Percentiles rank a stretch among this genome's conserved stretches.
Evolutionary conservation across 1,140 invertebrate species (phyloP).

Genomic region (Anastrepha ludens): DNA sequence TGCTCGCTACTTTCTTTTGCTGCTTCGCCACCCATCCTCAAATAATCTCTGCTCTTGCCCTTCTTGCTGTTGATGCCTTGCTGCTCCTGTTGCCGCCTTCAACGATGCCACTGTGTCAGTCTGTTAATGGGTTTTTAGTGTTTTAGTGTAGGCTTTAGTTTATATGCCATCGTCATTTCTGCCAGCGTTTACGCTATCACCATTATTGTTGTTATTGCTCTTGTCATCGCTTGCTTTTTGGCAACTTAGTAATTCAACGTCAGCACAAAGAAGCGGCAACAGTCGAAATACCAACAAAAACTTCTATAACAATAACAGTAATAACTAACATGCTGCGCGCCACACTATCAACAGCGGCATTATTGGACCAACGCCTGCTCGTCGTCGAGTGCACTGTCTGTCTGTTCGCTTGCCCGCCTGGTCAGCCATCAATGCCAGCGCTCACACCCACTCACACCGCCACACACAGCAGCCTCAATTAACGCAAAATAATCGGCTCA

Average conservation of each 20-base stretch:
- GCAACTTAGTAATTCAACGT: slow-evolving; percentile 19
- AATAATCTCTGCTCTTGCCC: no score
- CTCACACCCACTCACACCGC: background rate
- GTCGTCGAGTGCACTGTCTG: background rate
- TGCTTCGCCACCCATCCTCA: background rate
- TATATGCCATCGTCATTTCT: slow-evolving; percentile 33
- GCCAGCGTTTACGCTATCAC: background rate
- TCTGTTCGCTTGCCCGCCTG: background rate
- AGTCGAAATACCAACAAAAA: background rate
- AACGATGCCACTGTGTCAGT: slow-evolving; percentile 35
- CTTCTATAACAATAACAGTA: background rate
- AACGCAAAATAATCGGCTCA: slow-evolving; percentile 29
- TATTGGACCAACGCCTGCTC: background rate
- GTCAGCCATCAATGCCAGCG: background rate
- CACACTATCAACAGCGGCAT: background rate
- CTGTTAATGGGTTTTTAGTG: slow-evolving; percentile 52
- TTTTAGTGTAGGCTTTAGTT: slow-evolving; percentile 43
- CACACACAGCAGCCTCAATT: background rate
- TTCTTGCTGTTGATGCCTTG: background rate
- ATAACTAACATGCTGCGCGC: background rate
- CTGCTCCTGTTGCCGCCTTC: background rate
- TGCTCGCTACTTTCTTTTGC: background rate
- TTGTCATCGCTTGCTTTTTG: slow-evolving; percentile 34
- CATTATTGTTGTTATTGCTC: background rate
- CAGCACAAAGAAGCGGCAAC: background rate